Evolutionary conservation across 2,888 invertebrate species (phyloP).

Genomic region (Mythimna vitellina): DNA sequence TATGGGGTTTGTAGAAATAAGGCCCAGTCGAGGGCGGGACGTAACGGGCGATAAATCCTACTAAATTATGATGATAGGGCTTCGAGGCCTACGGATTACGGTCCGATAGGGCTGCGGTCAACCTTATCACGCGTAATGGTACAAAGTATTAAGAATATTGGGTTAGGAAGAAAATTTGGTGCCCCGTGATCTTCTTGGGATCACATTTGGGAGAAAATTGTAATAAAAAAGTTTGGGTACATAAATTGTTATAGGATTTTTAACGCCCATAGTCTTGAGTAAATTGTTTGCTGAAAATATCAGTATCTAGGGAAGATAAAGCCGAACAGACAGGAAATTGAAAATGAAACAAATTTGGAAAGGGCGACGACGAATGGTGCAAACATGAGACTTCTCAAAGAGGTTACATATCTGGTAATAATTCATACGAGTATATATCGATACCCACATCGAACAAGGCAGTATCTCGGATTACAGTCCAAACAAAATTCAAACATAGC

Average conservation of each 20-base stretch:
- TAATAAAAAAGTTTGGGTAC: slow-evolving; percentile 8
- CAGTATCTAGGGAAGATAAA: not conserved
- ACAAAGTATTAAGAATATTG: slow-evolving; percentile 53
- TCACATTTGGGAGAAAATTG: slow-evolving; percentile 40
- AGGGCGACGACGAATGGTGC: not conserved
- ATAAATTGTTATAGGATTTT: slow-evolving; percentile 13
- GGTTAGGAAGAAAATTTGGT: slow-evolving; percentile 32
- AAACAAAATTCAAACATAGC: too few species aligned
- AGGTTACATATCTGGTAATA: not conserved
- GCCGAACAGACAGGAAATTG: not conserved
- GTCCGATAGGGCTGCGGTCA: slow-evolving; percentile 57
- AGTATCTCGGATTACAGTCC: too few species aligned
- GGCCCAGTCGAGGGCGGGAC: slow-evolving; percentile 4
- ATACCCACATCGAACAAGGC: too few species aligned
- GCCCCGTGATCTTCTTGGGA: slow-evolving; percentile 29
- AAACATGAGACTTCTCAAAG: not conserved
- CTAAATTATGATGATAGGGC: slow-evolving; percentile 62
- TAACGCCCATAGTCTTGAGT: not conserved
- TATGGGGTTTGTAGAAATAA: slow-evolving; percentile 22
- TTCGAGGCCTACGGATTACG: slow-evolving; percentile 44
- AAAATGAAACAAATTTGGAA: not conserved
- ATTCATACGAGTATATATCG: too few species aligned
- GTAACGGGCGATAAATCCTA: slow-evolving; percentile 50
- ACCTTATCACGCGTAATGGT: slow-evolving; percentile 50
- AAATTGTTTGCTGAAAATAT: not conserved